Conservation (phyloP, 2,113 vertebrate genomes). For the Syngnathus typhle region DNA sequence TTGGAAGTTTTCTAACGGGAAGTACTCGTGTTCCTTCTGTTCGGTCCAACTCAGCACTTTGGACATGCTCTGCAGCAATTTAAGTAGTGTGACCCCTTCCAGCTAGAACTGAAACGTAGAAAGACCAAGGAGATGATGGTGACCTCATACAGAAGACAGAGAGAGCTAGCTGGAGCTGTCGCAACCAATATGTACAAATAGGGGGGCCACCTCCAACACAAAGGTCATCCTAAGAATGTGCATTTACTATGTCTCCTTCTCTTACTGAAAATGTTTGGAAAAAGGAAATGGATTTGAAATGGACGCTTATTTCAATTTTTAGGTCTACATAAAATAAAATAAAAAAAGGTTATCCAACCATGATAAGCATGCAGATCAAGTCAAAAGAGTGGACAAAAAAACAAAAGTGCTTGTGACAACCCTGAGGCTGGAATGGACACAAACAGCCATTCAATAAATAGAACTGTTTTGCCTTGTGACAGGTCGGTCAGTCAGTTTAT, state of each 20-base stretch:
- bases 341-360: not conserved
- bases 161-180: not conserved
- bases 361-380: not conserved
- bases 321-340: too few species aligned
- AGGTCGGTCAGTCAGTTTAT: constrained; percentile 6
- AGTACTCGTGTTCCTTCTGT: too few species aligned
- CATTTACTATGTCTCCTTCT: too few species aligned
- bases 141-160: not conserved
- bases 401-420: constrained; percentile 40
- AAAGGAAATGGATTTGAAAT: too few species aligned
- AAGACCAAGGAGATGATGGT: not conserved
- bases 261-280: too few species aligned
- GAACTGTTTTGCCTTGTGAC: constrained; percentile 32
- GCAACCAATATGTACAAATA: not conserved
- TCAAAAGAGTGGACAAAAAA: constrained; percentile 17
- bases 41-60: too few species aligned
- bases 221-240: too few species aligned
- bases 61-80: not conserved
- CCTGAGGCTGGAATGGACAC: constrained; percentile 45
- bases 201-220: too few species aligned
- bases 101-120: not conserved
- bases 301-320: too few species aligned
- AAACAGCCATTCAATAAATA: constrained; percentile 45
- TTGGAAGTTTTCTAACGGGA: too few species aligned
- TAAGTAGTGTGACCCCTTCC: not conserved